These are phyloP conservation scores for Cryptus armator DNA, from an alignment of 2,888 invertebrate species.

Conservation along the genomic window DNA sequence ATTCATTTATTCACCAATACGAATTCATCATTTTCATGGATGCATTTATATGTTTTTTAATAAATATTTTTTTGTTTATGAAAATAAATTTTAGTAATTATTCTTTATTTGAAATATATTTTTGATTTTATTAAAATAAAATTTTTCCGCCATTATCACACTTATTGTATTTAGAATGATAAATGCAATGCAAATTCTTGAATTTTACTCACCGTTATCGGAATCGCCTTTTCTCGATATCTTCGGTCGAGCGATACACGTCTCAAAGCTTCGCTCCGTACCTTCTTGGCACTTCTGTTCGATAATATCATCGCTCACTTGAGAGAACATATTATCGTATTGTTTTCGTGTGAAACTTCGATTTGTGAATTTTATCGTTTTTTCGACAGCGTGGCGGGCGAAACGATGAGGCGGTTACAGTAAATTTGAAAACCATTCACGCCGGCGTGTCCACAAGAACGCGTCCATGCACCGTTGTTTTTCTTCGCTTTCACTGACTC, in stretches of 20 bases:
- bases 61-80: too few species aligned
- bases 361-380: not conserved
- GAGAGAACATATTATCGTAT: slow-evolving; percentile 73
- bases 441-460: slow-evolving; percentile 70
- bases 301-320: slow-evolving; percentile 74
- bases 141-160: not conserved
- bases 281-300: slow-evolving; percentile 72
- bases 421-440: slow-evolving; percentile 69
- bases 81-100: too few species aligned
- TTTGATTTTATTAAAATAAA: too few species aligned
- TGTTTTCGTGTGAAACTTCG: not conserved
- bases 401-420: slow-evolving; percentile 46
- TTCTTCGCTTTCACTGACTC: slow-evolving; percentile 14
- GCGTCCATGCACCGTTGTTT: slow-evolving; percentile 65
- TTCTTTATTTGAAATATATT: too few species aligned
- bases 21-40: too few species aligned
- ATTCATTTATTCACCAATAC: too few species aligned
- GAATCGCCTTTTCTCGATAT: slow-evolving; percentile 70
- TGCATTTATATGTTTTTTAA: too few species aligned
- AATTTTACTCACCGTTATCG: slow-evolving; percentile 69
- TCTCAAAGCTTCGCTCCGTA: slow-evolving; percentile 73
- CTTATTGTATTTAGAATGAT: not conserved
- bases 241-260: slow-evolving; percentile 71
- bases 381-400: slow-evolving; percentile 6
- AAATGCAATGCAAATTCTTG: not conserved